Evolutionary conservation across 2,797 vertebrate species (phyloP), one percentile per base, ranked within the genome.

Genomic region (Bradypus variegatus): DNA sequence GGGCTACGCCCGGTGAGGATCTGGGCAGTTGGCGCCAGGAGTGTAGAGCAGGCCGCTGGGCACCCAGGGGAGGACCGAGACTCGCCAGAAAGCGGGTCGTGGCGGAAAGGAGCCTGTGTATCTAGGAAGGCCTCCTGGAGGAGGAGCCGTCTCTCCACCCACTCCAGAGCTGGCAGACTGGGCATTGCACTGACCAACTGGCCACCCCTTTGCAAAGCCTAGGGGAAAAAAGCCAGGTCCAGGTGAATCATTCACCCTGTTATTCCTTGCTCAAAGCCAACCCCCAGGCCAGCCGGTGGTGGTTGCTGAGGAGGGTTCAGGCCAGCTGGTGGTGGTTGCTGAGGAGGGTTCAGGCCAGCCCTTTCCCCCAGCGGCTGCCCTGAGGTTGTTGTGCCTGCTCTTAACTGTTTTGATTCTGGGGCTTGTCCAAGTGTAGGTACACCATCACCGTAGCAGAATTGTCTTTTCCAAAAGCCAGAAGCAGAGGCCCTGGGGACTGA

Each of bases 241-340:
- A 33, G 64, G 31, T 16, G 67, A 69, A 1, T 5, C 8, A 0
- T 25, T 6, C 2, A 21, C 10, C 9, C 18, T 0, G 45, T 45
- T 15, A 0, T 41, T 19, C 21, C 19, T 38, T 21, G 23, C 31
- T 6, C 23, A n/a, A 8, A 75, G 73, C 50, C 41, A n/a, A 82
- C 4, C 33, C 41, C 23, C 5, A 15, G 38, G 2, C 21, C 69
- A 19, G 58, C 41, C 23, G 58, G 21, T 2, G 0, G 7, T 0
- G 8, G 69, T 10, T 27, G 6, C 79, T 25, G 2, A 19, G 31
- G n/a, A 67, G 60, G 27, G 45, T 21, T n/a, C 41, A 41, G 0
- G 21, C 1, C 21, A 41, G 58, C 41, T 38, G 58, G 21, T 2
- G 0, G 7, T 0, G 8, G 69, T 10, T 27, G 6, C 79, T 25